A percentile compares a stretch with the other conserved stretches of the same genome.
These are phyloP conservation scores for Ceratoteleas bidentatus DNA, from an alignment of 1,140 invertebrate species.

Conservation along the genomic window DNA sequence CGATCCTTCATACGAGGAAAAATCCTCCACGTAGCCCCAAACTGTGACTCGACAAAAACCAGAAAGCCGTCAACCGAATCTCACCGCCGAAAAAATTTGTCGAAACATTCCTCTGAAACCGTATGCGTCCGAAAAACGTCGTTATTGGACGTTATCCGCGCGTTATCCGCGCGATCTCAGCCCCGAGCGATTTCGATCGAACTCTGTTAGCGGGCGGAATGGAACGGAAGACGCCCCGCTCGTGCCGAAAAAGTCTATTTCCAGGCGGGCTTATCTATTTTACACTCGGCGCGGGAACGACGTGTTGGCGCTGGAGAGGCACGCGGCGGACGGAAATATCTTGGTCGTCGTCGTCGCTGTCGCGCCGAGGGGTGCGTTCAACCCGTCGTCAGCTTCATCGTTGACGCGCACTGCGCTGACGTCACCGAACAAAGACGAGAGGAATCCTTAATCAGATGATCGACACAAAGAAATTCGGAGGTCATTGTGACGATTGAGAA, in stretches of 20 bases:
- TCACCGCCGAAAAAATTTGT: too few relatives aligned
- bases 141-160: too few relatives aligned
- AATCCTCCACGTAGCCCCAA: too few relatives aligned
- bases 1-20: too few relatives aligned
- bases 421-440: conserved; percentile 31
- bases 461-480: too few relatives aligned
- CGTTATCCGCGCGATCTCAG: too few relatives aligned
- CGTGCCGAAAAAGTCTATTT: conserved; percentile 62
- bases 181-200: too few relatives aligned
- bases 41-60: too few relatives aligned
- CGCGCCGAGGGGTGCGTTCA: conserved; percentile 33
- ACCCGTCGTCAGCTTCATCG: conserved; percentile 44
- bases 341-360: conserved; percentile 12
- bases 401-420: conserved; percentile 20
- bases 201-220: conserved; percentile 2
- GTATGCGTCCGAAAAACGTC: too few relatives aligned
- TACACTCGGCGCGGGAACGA: conserved; percentile 55
- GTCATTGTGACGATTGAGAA: too few relatives aligned
- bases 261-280: conserved; percentile 58
- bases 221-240: conserved; percentile 28
- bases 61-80: too few relatives aligned
- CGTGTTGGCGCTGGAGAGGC: conserved; percentile 42
- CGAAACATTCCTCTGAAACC: too few relatives aligned
- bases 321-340: conserved; percentile 54
- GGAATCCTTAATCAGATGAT: conserved; percentile 1